Percentiles rank a stretch among this genome's conserved stretches.
phyloP scores from a whole-genome alignment of 2,113 vertebrate species.

The Gavia stellata region DNA sequence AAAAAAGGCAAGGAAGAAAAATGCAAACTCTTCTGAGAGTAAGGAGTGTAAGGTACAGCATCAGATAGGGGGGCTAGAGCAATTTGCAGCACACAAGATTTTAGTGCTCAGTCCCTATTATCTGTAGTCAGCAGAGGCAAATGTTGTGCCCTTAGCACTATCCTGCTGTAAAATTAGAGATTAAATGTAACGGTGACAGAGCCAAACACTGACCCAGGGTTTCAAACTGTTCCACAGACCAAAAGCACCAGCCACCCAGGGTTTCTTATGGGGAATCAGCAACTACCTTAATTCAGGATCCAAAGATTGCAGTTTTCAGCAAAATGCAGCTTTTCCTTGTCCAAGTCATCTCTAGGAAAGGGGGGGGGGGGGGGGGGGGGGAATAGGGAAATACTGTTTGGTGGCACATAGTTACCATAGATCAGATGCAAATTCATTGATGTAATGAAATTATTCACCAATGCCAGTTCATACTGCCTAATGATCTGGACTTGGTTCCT shows the following conservation, averaged over 20 bases:
- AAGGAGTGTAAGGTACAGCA: background rate
- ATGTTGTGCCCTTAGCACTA: background rate
- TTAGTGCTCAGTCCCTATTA: background rate
- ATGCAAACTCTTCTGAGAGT: background rate
- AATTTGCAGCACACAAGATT: background rate
- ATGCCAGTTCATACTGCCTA: background rate
- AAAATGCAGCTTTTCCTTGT: background rate
- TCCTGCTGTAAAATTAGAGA: background rate
- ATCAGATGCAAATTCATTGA: background rate
- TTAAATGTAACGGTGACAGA: background rate
- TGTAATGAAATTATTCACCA: background rate
- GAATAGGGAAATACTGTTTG: background rate
- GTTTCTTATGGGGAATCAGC: background rate
- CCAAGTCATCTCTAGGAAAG: background rate
- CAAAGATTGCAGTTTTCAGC: background rate
- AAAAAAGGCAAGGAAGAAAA: background rate
- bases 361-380: accelerated
- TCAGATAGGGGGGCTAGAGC: background rate
- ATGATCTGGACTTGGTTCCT: background rate
- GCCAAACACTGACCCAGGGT: background rate
- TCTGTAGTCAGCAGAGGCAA: background rate
- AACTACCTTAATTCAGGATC: background rate
- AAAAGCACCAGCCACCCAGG: background rate
- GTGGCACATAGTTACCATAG: background rate
- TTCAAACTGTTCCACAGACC: background rate